phyloP scores from a whole-genome alignment of 2,797 vertebrate species.

The Smutsia temminckii region DNA sequence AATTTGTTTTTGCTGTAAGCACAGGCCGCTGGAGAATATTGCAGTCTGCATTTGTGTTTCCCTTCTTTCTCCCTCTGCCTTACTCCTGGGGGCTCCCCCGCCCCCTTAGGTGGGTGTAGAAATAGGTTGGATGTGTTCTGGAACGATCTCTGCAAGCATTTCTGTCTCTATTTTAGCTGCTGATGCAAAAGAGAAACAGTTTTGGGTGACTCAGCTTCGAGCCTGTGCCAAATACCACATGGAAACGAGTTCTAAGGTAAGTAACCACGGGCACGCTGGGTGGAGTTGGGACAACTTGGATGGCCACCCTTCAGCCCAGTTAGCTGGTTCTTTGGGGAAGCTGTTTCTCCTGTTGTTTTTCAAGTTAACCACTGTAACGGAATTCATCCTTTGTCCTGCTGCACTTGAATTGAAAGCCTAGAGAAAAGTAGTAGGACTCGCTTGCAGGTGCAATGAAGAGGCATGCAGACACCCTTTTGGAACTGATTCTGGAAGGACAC shows the following conservation, averaged over 20 bases:
- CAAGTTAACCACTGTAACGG: not conserved
- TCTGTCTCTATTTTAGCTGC: constrained; percentile 87
- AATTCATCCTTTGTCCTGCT: not conserved
- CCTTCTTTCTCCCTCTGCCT: not conserved
- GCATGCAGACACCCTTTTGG: not conserved
- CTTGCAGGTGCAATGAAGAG: not conserved
- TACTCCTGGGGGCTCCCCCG: too few relatives aligned
- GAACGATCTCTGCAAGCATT: not conserved
- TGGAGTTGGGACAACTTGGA: not conserved
- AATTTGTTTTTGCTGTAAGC: not conserved
- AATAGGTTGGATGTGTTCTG: not conserved
- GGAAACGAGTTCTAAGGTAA: constrained; percentile 94
- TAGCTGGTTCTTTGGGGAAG: not conserved
- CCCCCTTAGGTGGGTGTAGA: not conserved
- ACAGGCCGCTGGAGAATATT: not conserved
- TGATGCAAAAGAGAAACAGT: constrained; percentile 94
- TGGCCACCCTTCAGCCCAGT: not conserved
- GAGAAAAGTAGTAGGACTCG: not conserved
- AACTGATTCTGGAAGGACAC: not conserved
- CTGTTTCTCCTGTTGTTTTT: not conserved
- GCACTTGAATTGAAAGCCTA: not conserved
- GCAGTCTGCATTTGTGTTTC: not conserved
- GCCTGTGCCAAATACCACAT: constrained; percentile 95
- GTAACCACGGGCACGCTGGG: constrained; percentile 23
- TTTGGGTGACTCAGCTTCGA: constrained; percentile 96